These are phyloP conservation scores for Druceiella hillmani DNA, from an alignment of 2,888 invertebrate species.

Conservation along the genomic window DNA sequence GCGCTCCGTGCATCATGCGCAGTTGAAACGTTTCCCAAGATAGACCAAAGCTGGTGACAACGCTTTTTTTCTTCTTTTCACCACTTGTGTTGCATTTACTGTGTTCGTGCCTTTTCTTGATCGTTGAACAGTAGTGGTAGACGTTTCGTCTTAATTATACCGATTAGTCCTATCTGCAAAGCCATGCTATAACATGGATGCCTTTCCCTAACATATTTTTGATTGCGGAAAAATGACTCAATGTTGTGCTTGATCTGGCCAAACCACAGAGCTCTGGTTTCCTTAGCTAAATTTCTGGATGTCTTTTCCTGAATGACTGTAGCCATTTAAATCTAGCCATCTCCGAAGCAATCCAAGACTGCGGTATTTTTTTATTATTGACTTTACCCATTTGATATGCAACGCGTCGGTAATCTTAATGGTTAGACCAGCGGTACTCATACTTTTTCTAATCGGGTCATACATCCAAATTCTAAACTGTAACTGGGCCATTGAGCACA, in stretches of 20 bases:
- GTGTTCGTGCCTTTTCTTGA: background rate
- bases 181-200: no score
- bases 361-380: background rate
- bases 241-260: conserved; percentile 1
- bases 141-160: background rate
- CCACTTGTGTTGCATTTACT: no score
- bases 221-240: background rate
- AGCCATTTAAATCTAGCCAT: background rate
- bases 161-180: background rate
- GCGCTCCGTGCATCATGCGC: no score
- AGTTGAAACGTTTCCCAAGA: no score
- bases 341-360: background rate
- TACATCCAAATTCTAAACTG: no score
- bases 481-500: no score
- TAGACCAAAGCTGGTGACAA: no score
- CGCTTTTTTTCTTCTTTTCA: no score
- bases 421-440: no score
- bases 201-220: background rate
- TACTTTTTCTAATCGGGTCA: no score
- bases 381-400: conserved; percentile 1
- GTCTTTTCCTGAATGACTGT: conserved; percentile 1
- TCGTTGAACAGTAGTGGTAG: background rate
- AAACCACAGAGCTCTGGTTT: conserved; percentile 1
- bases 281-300: no score
- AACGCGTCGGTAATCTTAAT: conserved; percentile 7